Conservation (phyloP, 2,888 invertebrate genomes). For the Iphiclides podalirius region DNA sequence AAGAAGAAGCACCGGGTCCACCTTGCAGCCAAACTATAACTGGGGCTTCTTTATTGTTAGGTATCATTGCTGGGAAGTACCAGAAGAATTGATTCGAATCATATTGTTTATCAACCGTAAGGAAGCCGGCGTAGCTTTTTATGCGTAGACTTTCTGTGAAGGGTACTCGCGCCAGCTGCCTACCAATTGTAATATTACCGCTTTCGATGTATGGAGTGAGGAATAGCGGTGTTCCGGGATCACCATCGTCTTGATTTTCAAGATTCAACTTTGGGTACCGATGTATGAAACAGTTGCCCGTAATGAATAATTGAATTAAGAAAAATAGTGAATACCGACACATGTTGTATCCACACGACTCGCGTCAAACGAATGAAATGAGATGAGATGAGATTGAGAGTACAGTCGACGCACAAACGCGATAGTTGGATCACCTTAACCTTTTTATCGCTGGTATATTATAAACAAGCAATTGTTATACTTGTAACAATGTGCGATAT, state of each 20-base stretch:
- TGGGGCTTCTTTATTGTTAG: slow-evolving; percentile 79
- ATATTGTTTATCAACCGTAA: slow-evolving; percentile 89
- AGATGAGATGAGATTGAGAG: not conserved
- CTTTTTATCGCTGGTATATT: slow-evolving; percentile 15
- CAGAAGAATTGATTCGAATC: slow-evolving; percentile 94
- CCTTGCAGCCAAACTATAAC: slow-evolving; percentile 93
- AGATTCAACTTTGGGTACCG: slow-evolving; percentile 56
- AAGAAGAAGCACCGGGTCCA: slow-evolving; percentile 90
- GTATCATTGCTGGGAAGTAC: slow-evolving; percentile 89
- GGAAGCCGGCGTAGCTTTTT: slow-evolving; percentile 88
- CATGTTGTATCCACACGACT: slow-evolving; percentile 38
- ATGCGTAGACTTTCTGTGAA: slow-evolving; percentile 81
- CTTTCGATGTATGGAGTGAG: slow-evolving; percentile 87
- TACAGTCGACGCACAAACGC: not conserved
- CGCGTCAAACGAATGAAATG: slow-evolving; percentile 14
- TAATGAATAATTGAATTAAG: slow-evolving; percentile 39
- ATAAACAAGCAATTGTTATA: slow-evolving; percentile 4
- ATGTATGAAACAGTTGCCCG: slow-evolving; percentile 50
- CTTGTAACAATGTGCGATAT: slow-evolving; percentile 3
- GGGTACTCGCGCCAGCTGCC: slow-evolving; percentile 74
- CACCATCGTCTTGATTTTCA: slow-evolving; percentile 50
- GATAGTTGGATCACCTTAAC: slow-evolving; percentile 17
- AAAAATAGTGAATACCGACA: slow-evolving; percentile 36
- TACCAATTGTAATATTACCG: slow-evolving; percentile 85
- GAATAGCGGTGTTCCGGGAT: slow-evolving; percentile 83